A percentile compares a stretch with the other conserved stretches of the same genome.
These are phyloP conservation scores for Nanorana parkeri DNA, from an alignment of 2,113 vertebrate species.

Conservation along the genomic window DNA sequence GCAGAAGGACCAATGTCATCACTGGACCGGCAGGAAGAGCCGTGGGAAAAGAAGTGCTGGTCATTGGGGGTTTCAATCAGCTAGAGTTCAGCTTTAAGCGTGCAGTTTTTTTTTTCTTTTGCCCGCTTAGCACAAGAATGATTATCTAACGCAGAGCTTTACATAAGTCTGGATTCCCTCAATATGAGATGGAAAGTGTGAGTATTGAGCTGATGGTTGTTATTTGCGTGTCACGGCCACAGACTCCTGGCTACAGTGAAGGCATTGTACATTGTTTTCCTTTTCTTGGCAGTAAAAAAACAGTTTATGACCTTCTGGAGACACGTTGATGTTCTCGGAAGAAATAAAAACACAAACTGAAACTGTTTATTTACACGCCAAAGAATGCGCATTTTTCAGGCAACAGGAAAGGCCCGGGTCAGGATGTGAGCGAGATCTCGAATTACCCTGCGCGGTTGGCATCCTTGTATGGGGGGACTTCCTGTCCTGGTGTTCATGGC, in stretches of 20 bases:
- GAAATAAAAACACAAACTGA: background rate
- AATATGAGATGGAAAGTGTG: background rate
- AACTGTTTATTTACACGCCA: background rate
- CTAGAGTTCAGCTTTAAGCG: no score
- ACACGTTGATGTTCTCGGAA: background rate
- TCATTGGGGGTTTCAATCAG: no score
- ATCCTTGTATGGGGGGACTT: no score
- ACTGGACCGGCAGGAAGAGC: no score
- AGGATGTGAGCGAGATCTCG: background rate
- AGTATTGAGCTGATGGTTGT: background rate
- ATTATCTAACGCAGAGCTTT: no score
- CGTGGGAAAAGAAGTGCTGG: no score
- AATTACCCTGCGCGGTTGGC: background rate
- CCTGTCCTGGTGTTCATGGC: no score
- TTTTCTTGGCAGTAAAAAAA: background rate
- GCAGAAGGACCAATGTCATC: no score
- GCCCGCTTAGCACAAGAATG: no score
- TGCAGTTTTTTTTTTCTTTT: no score
- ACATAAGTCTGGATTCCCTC: background rate
- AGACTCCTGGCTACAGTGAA: background rate
- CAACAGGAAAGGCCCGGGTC: background rate
- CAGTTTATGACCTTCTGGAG: background rate
- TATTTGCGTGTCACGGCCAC: background rate
- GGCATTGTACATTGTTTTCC: background rate
- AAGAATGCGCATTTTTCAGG: background rate